These are phyloP conservation scores for Vulpes ferrilata DNA, from an alignment of 2,113 vertebrate genomes.

Conservation along the genomic window DNA sequence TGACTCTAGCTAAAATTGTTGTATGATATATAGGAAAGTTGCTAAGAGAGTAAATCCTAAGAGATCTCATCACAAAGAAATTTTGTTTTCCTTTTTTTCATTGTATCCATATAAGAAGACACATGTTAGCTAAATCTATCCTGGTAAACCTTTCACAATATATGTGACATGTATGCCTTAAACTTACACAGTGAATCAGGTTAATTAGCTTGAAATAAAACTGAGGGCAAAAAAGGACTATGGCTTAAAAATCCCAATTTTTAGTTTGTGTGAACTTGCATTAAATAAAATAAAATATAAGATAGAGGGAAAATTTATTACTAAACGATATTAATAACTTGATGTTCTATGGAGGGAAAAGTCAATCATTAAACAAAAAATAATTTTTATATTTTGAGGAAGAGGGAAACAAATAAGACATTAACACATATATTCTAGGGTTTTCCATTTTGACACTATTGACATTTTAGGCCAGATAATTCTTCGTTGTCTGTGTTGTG, in stretches of 20 bases:
- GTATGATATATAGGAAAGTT: neutral
- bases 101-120: neutral
- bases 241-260: neutral
- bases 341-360: neutral
- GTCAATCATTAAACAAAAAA: neutral
- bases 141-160: neutral
- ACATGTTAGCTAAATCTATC: neutral
- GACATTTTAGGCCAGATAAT: neutral
- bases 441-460: neutral
- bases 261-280: neutral
- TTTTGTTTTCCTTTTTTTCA: neutral
- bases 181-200: neutral
- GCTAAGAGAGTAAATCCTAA: neutral
- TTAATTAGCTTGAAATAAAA: neutral
- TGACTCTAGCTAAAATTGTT: neutral
- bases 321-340: neutral
- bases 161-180: neutral
- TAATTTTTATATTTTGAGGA: neutral
- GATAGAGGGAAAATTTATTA: neutral
- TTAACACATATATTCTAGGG: neutral
- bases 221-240: neutral
- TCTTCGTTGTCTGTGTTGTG: neutral
- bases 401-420: neutral
- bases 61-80: neutral
- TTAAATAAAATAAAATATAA: neutral